Conservation (phyloP, 2,888 invertebrate genomes). For the Mesorhabditis sp. region DNA sequence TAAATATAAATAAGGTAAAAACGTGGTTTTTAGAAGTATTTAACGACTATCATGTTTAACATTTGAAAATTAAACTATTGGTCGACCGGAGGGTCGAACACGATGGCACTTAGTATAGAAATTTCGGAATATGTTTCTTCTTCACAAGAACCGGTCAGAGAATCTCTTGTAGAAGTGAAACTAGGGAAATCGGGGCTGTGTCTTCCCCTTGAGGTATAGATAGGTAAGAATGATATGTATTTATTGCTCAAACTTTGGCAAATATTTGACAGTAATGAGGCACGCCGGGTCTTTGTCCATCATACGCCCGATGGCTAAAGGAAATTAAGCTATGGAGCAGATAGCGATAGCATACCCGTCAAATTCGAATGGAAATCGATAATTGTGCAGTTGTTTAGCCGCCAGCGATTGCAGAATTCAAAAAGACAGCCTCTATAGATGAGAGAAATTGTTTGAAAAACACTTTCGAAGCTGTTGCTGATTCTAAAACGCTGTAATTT, state of each 20-base stretch:
- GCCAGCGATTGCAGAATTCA: constrained; percentile 4
- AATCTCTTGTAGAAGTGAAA: too few relatives aligned
- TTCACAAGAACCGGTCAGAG: too few relatives aligned
- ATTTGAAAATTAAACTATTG: too few relatives aligned
- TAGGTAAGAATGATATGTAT: constrained; percentile 3
- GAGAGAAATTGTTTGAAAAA: background rate
- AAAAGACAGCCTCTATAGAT: background rate
- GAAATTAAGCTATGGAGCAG: background rate
- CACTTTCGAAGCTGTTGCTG: background rate
- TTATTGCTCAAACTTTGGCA: background rate
- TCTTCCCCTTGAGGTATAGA: too few relatives aligned
- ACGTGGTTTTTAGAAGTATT: too few relatives aligned
- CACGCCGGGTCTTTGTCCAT: constrained; percentile 2
- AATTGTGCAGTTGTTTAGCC: background rate
- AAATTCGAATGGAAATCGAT: background rate
- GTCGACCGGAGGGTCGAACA: too few relatives aligned
- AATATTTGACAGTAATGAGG: background rate
- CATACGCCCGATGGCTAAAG: background rate
- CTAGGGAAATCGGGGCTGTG: too few relatives aligned
- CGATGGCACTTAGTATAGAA: too few relatives aligned
- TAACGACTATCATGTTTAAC: too few relatives aligned
- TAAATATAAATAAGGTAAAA: too few relatives aligned
- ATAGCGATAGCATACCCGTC: too few relatives aligned
- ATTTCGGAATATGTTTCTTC: too few relatives aligned
- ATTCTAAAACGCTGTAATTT: background rate